phyloP scores from a whole-genome alignment of 1,140 invertebrate genomes.

The Drosophila mauritiana region DNA sequence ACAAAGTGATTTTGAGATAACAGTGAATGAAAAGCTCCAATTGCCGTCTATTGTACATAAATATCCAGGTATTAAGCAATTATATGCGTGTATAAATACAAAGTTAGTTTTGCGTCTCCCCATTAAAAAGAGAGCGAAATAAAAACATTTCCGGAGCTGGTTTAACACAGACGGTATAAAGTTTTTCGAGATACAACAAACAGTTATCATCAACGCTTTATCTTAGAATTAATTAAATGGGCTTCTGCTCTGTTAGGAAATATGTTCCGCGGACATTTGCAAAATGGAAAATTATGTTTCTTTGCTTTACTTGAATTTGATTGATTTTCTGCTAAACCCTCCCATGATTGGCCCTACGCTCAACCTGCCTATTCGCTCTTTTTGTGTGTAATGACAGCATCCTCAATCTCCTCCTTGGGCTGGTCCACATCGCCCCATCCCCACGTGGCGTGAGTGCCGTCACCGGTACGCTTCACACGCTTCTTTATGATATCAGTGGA shows the following conservation, averaged over 20 bases:
- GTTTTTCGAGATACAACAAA: slow-evolving; percentile 76
- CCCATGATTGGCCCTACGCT: slow-evolving; percentile 13
- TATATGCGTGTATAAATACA: slow-evolving; percentile 58
- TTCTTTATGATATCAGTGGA: slow-evolving; percentile 89
- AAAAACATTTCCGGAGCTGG: slow-evolving; percentile 76
- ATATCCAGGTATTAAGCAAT: slow-evolving; percentile 50
- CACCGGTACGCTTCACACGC: slow-evolving; percentile 91
- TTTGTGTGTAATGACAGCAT: slow-evolving; percentile 88
- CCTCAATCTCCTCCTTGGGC: slow-evolving; percentile 87
- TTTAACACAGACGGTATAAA: slow-evolving; percentile 80
- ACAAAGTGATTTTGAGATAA: slow-evolving; percentile 41
- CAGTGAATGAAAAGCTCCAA: slow-evolving; percentile 39
- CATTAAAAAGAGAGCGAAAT: slow-evolving; percentile 64
- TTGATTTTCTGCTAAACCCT: slow-evolving; percentile 47
- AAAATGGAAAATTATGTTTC: slow-evolving; percentile 47
- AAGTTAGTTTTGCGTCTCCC: slow-evolving; percentile 46
- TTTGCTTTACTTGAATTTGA: slow-evolving; percentile 43
- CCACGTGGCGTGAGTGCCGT: slow-evolving; percentile 91
- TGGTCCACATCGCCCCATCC: slow-evolving; percentile 94
- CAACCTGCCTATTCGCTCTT: slow-evolving; percentile 85
- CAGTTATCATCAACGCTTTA: slow-evolving; percentile 66
- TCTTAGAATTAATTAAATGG: slow-evolving; percentile 75
- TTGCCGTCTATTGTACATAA: slow-evolving; percentile 52
- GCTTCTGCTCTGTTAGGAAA: slow-evolving; percentile 35
- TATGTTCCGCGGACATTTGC: slow-evolving; percentile 43